Base-by-base conservation (phyloP, 1,140 invertebrate genomes). In the Propsilocerus akamusi region DNA sequence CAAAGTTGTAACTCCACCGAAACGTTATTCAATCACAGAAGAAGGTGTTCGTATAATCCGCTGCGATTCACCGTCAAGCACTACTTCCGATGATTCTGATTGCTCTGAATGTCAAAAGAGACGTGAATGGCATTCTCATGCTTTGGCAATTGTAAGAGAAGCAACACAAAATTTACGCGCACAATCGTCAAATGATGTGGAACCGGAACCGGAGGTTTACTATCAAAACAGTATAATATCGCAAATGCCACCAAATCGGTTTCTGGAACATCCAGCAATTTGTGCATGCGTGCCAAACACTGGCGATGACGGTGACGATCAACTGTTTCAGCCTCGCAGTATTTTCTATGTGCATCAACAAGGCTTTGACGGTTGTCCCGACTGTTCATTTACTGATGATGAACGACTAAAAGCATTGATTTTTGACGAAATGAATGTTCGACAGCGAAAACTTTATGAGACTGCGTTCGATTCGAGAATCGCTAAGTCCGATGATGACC, bases 381-480 rank as follows among this genome's bases (percentile, higher is more conserved):
- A 64, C 59, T 71, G 65, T 61, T 47, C 59, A 58, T 48, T 68
- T 53, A 56, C 58, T 63, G 53, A 61, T 65, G 47, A 60, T 62
- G 51, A 59, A 66, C 57, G 56, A 53, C 26, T 22, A 49, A 14
- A n/a, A 68, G 34, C 34, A 20, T 41, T 41, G 22, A 41, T 41
- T 20, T 41, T 53, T 20, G 59, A 64, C 59, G 62, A 59, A 50
- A 59, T 60, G 63, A 55, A 57, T 51, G 60, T 64, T 59, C 53
- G 66, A 57, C 56, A 67, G 57, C 73, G 81, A 56, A 82, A 83
- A 62, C 73, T 88, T 25, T 90, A 89, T 60, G 86, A 90, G 66
- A 90, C 86, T 28, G 86, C 86, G 32, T 90, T 90, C 65, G 86
- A 89, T 63, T 86, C 83, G 61, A 85, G 85, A 62, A 78, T 88